A percentile compares a stretch with the other conserved stretches of the same genome.
Conservation (phyloP, 2,113 vertebrate species). For the Tychaedon coryphoeus region DNA sequence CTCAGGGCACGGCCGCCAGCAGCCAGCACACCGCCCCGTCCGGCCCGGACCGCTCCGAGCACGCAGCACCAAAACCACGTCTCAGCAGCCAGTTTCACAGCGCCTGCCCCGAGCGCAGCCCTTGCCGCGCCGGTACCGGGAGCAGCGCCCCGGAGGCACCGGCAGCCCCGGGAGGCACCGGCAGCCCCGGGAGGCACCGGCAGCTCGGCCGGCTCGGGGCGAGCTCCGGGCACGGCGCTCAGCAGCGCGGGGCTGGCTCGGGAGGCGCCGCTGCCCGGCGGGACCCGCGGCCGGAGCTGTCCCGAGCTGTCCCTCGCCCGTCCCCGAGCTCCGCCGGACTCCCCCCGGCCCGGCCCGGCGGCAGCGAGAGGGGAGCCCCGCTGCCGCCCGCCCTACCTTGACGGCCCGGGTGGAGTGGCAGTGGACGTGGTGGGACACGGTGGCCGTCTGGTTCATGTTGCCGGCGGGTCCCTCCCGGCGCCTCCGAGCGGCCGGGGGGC, state of each 20-base stretch:
- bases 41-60: neutral
- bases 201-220: neutral
- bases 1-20: neutral
- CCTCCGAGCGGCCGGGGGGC: neutral
- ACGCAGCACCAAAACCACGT: neutral
- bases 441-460: constrained; percentile 90
- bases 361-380: neutral
- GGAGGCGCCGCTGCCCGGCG: neutral
- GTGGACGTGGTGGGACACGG: constrained; percentile 86
- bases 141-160: accelerated
- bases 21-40: neutral
- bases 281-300: neutral
- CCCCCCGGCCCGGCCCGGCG: neutral
- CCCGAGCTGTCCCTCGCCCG: neutral
- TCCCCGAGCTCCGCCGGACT: neutral
- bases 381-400: constrained; percentile 75
- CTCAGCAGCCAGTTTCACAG: neutral
- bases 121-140: neutral
- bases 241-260: neutral
- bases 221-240: neutral
- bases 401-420: constrained; percentile 81
- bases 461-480: neutral
- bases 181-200: too few relatives aligned
- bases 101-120: neutral
- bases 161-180: accelerated